These are phyloP conservation scores for Perdix hodgsoniae DNA, from an alignment of 2,797 vertebrate species.

Conservation along the genomic window DNA sequence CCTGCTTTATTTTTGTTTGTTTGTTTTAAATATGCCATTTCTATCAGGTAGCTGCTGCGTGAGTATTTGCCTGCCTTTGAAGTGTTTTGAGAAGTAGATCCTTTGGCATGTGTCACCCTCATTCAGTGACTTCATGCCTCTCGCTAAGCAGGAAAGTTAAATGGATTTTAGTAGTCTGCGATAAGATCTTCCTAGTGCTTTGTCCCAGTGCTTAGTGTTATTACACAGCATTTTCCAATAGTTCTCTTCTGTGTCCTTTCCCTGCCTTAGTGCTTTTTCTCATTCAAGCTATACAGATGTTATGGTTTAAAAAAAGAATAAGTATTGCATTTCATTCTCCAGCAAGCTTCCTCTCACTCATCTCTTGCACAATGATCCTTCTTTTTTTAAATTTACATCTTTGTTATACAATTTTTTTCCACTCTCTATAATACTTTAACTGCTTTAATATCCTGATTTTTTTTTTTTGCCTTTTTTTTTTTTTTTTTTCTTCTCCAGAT, in stretches of 20 bases:
- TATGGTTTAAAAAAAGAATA: neutral
- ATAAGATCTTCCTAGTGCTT: neutral
- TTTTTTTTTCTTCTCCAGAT: neutral
- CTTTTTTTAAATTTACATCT: neutral
- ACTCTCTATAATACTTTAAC: neutral
- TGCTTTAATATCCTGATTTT: neutral
- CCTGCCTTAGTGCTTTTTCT: neutral
- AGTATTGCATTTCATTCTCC: constrained; percentile 1
- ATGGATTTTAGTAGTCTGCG: constrained; percentile 42
- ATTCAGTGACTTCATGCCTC: constrained; percentile 57
- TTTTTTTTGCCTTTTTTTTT: neutral
- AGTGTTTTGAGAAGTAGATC: constrained; percentile 40
- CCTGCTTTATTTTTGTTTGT: neutral
- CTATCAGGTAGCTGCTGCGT: constrained; percentile 57
- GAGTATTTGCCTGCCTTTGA: constrained; percentile 54
- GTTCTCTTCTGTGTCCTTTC: neutral
- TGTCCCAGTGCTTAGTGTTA: neutral
- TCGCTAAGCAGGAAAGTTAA: constrained; percentile 32
- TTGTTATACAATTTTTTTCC: neutral
- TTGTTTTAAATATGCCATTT: neutral
- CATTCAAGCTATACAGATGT: neutral
- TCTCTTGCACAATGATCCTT: neutral
- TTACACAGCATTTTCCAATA: constrained; percentile 6
- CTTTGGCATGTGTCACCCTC: neutral
- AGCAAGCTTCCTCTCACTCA: neutral